Evolutionary conservation across 2,797 vertebrate genomes (phyloP).

Genomic region (Urocyon cinereoargenteus): DNA sequence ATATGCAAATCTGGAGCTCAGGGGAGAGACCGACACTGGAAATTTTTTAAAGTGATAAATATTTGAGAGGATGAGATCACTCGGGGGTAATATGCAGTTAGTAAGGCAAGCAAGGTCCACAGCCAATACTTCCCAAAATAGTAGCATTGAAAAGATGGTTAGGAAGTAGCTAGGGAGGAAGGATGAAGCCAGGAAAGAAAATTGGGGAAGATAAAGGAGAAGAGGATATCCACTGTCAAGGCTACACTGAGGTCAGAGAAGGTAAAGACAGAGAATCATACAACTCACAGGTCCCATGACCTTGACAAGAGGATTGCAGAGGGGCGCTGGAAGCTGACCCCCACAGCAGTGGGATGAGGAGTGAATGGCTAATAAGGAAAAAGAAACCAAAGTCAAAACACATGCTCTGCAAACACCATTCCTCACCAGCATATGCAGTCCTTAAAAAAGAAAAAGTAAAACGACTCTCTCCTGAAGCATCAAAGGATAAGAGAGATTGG

Average conservation of each 20-base stretch:
- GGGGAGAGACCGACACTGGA: background rate
- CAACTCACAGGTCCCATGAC: background rate
- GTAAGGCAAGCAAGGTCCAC: background rate
- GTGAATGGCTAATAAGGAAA: background rate
- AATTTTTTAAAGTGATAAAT: slow-evolving; percentile 6
- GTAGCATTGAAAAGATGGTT: background rate
- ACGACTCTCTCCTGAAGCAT: background rate
- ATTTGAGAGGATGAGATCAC: slow-evolving; percentile 34
- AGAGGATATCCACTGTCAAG: background rate
- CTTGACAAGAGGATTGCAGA: background rate
- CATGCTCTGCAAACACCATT: background rate
- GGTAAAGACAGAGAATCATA: background rate
- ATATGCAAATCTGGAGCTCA: background rate
- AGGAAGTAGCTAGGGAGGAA: background rate
- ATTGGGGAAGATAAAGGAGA: background rate
- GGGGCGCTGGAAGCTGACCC: background rate
- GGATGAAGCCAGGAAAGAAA: background rate
- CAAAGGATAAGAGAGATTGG: background rate
- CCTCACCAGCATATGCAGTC: background rate
- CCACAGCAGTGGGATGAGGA: background rate
- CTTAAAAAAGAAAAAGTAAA: background rate
- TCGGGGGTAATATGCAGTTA: background rate
- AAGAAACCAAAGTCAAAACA: background rate
- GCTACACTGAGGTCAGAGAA: background rate
- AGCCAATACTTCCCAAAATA: background rate